A percentile compares a stretch with the other conserved stretches of the same genome.
These are phyloP conservation scores for Laticauda laticaudata DNA, from an alignment of 2,113 vertebrate species.

Conservation along the genomic window DNA sequence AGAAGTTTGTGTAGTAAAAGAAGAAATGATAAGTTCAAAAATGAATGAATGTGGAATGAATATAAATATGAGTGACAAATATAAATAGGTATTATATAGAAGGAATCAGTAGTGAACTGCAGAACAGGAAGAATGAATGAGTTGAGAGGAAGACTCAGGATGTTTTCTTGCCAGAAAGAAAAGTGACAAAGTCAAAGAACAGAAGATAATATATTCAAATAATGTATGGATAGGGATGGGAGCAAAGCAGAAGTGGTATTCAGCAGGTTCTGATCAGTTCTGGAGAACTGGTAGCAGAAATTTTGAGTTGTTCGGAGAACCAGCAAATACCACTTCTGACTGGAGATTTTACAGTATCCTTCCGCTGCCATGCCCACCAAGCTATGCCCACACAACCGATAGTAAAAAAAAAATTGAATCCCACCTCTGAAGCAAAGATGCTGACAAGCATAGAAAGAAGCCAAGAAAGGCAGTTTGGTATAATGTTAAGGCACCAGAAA, in stretches of 20 bases:
- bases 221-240: not conserved
- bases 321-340: no score
- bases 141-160: not conserved
- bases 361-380: no score
- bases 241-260: no score
- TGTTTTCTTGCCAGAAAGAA: not conserved
- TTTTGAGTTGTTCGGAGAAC: no score
- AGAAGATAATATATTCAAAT: not conserved
- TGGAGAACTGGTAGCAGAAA: no score
- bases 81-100: not conserved
- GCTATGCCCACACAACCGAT: no score
- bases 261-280: no score
- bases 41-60: not conserved
- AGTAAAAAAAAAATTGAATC: no score
- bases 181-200: not conserved
- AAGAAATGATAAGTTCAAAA: not conserved
- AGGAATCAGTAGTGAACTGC: not conserved
- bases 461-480: not conserved
- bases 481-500: not conserved
- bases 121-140: not conserved
- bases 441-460: not conserved
- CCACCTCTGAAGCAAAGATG: not conserved
- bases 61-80: not conserved
- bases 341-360: no score
- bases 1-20: not conserved